phyloP scores from a whole-genome alignment of 2,113 vertebrate genomes.

The Suricata suricatta region DNA sequence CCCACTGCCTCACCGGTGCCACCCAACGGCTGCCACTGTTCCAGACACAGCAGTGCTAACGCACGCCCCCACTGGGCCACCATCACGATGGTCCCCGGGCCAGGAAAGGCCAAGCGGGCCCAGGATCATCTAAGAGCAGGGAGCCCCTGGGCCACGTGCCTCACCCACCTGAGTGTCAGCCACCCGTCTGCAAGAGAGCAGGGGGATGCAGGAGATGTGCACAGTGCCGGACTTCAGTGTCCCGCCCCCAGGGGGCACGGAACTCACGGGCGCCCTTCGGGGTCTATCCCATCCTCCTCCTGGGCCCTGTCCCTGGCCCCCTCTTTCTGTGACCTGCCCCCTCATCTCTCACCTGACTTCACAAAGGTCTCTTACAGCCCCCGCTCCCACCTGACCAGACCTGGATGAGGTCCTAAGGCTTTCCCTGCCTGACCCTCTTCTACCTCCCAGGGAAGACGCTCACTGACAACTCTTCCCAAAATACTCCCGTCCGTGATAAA shows the following conservation, averaged over 20 bases:
- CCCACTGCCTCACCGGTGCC: background rate
- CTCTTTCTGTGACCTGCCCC: background rate
- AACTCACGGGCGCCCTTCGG: background rate
- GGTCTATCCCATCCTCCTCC: no score
- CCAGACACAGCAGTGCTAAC: background rate
- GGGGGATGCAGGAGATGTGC: background rate
- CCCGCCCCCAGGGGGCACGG: background rate
- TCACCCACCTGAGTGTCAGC: no score
- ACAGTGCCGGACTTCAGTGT: background rate
- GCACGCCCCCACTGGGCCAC: background rate
- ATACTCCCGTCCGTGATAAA: background rate
- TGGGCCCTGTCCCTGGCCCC: background rate
- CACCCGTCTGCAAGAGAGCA: no score
- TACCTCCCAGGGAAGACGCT: background rate
- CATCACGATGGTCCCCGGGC: background rate
- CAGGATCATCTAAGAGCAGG: background rate
- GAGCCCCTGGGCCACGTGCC: no score
- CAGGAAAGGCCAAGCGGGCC: background rate
- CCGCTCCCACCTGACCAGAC: background rate
- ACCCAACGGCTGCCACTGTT: no score
- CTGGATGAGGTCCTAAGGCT: background rate
- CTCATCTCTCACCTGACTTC: background rate
- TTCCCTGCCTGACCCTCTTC: background rate
- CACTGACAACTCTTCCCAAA: background rate
- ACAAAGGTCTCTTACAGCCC: background rate